phyloP scores from a whole-genome alignment of 2,113 vertebrate species.

The Aplodontia rufa region DNA sequence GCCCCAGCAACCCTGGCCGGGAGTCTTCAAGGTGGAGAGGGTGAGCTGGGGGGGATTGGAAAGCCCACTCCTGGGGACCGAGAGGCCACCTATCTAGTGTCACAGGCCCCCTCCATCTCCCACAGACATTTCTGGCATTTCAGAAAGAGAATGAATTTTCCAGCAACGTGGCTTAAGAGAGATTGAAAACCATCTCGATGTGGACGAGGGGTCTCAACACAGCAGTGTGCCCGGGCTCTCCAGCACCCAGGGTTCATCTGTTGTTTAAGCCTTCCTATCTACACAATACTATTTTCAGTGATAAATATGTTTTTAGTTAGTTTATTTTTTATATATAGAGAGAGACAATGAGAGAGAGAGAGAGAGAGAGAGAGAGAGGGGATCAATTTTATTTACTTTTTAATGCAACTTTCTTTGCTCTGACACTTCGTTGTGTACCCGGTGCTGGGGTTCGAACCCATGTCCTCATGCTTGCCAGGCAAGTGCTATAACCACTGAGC shows the following conservation, averaged over 20 bases:
- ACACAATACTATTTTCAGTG: not conserved
- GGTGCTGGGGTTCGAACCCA: too few relatives aligned
- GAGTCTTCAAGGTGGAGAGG: too few relatives aligned
- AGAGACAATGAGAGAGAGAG: too few relatives aligned
- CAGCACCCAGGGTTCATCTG: not conserved
- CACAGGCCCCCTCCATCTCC: not conserved
- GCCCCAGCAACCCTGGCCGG: accelerated
- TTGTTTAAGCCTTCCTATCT: not conserved
- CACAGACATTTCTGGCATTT: not conserved
- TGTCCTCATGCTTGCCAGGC: too few relatives aligned
- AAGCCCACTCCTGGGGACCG: not conserved
- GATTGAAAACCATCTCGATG: not conserved
- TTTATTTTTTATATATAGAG: too few relatives aligned
- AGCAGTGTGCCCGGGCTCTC: not conserved
- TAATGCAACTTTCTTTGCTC: too few relatives aligned
- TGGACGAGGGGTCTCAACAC: not conserved
- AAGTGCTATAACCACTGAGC: too few relatives aligned
- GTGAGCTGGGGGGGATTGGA: not conserved
- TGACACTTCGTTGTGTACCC: too few relatives aligned
- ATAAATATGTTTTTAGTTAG: not conserved
- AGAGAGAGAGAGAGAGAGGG: too few relatives aligned
- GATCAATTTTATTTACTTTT: too few relatives aligned
- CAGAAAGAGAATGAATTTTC: not conserved
- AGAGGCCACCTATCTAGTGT: not conserved
- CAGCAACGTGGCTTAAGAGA: not conserved